phyloP scores from a whole-genome alignment of 2,888 invertebrate species.

The Stictocephala bisonia region DNA sequence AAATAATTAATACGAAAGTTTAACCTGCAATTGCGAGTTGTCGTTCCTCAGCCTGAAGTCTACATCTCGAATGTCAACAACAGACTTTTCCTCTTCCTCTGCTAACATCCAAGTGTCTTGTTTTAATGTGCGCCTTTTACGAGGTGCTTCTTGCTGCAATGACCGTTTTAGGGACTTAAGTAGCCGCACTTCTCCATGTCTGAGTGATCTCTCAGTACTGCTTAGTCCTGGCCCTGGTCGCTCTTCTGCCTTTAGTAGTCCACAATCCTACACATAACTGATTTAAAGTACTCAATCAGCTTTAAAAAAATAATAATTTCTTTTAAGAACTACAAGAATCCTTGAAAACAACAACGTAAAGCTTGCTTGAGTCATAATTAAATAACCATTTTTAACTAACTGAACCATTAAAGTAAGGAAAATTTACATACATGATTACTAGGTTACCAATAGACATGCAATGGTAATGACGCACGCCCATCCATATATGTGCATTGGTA shows the following conservation, averaged over 20 bases:
- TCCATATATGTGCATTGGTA: too few relatives aligned
- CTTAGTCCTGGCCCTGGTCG: conserved; percentile 60
- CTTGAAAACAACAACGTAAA: too few relatives aligned
- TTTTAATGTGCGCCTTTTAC: conserved; percentile 80
- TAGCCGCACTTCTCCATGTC: conserved; percentile 91
- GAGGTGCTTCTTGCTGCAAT: conserved; percentile 73
- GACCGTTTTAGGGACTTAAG: conserved; percentile 82
- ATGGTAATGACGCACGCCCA: too few relatives aligned
- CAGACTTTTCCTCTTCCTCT: conserved; percentile 64
- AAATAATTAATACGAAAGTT: too few relatives aligned
- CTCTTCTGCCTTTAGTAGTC: conserved; percentile 66
- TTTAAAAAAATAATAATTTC: too few relatives aligned
- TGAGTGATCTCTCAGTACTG: conserved; percentile 81
- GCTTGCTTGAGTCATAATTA: too few relatives aligned
- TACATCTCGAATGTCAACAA: conserved; percentile 83
- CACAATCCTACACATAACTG: conserved; percentile 73
- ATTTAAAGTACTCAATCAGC: too few relatives aligned
- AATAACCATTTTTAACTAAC: too few relatives aligned
- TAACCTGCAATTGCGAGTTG: conserved; percentile 75
- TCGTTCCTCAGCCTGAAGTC: conserved; percentile 89
- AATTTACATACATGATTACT: too few relatives aligned
- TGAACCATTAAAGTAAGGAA: too few relatives aligned
- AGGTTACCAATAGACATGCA: too few relatives aligned
- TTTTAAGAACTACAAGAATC: too few relatives aligned
- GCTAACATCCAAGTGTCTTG: conserved; percentile 74